These are phyloP conservation scores for Notothenia coriiceps DNA, from an alignment of 2,113 vertebrate genomes.

Conservation along the genomic window DNA sequence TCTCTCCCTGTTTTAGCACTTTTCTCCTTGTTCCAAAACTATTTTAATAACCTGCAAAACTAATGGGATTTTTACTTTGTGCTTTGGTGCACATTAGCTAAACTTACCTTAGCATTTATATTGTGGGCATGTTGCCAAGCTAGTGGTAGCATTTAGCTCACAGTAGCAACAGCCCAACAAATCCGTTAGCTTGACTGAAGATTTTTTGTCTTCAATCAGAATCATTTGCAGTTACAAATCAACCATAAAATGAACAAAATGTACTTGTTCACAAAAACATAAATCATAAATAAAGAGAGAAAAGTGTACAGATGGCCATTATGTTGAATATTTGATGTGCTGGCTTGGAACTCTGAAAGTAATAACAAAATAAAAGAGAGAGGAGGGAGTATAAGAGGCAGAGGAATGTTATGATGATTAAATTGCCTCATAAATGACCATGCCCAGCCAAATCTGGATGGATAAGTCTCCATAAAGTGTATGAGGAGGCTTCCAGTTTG, in stretches of 20 bases:
- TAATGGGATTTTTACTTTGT: not conserved
- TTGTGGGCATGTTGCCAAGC: not conserved
- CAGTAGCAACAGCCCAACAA: not conserved
- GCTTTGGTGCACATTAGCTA: not conserved
- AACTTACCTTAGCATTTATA: not conserved
- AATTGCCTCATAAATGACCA: slow-evolving; percentile 38
- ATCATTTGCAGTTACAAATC: not conserved
- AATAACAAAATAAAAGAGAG: slow-evolving; percentile 3
- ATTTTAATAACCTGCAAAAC: not conserved
- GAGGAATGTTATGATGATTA: slow-evolving; percentile 44
- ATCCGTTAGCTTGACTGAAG: not conserved
- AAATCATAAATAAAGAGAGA: not conserved
- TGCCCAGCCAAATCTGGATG: slow-evolving; percentile 25
- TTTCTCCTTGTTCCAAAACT: too few relatives aligned
- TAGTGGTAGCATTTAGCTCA: not conserved
- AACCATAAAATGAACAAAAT: not conserved
- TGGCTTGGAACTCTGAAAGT: not conserved
- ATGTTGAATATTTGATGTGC: slow-evolving; percentile 32
- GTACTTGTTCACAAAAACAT: not conserved
- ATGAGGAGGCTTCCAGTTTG: not conserved
- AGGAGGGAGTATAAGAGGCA: not conserved
- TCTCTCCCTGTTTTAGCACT: not conserved
- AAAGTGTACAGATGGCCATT: slow-evolving; percentile 1
- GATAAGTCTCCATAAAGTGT: slow-evolving; percentile 23
- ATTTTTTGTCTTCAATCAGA: not conserved